These are phyloP conservation scores for rabbit (Oryctolagus cuniculus) DNA, from an alignment of 2,113 vertebrate genomes.

Conservation along the genomic window mOryCun1.1 NC_091442.1:30594001-30594500, in stretches of 20 bases:
- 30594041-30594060: not conserved
- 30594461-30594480: too few species aligned
- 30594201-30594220: not conserved
- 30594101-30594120: not conserved
- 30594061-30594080: not conserved
- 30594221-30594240: not conserved
- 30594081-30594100: not conserved
- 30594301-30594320: not conserved
- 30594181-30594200: not conserved
- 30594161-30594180: not conserved
- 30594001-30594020: too few species aligned
- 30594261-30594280: too few species aligned
- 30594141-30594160: not conserved
- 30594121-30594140: not conserved
- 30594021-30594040: too few species aligned
- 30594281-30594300: not conserved
- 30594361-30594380: not conserved
- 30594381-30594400: not conserved
- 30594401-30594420: not conserved
- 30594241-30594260: not conserved
- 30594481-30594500: too few species aligned
- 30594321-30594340: not conserved
- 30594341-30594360: slow-evolving; percentile 13
- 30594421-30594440: too few species aligned
- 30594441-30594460: too few species aligned